Percentiles rank a stretch among this genome's conserved stretches.
phyloP scores from a whole-genome alignment of 2,888 invertebrate species.

The Crioceris asparagi region DNA sequence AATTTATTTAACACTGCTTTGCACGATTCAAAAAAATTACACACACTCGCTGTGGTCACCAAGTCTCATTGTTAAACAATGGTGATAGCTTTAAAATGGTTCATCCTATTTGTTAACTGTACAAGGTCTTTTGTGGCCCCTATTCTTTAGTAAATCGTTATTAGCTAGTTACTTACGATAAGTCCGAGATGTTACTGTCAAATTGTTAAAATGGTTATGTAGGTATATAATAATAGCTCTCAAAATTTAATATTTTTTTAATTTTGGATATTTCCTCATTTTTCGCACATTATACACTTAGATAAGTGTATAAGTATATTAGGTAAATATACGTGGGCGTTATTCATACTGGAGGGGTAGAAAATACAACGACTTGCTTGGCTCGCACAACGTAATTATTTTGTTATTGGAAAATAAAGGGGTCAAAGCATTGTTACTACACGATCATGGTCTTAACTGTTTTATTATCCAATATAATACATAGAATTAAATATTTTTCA shows the following conservation, averaged over 20 bases:
- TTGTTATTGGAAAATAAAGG: too few relatives aligned
- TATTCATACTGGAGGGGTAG: too few relatives aligned
- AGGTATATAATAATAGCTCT: slow-evolving; percentile 31
- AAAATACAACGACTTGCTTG: too few relatives aligned
- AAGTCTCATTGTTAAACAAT: slow-evolving; percentile 31
- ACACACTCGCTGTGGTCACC: slow-evolving; percentile 25
- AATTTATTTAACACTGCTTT: slow-evolving; percentile 5
- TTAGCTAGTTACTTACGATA: slow-evolving; percentile 30
- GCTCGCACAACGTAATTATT: too few relatives aligned
- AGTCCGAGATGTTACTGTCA: slow-evolving; percentile 27
- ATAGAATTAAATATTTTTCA: too few relatives aligned
- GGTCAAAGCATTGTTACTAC: too few relatives aligned
- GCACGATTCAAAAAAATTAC: slow-evolving; percentile 14
- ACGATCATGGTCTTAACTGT: too few relatives aligned
- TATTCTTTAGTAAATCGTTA: slow-evolving; percentile 33
- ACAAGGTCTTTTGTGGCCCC: slow-evolving; percentile 36
- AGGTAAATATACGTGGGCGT: too few relatives aligned
- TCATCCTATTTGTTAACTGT: slow-evolving; percentile 36
- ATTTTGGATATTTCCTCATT: slow-evolving; percentile 24
- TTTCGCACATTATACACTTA: too few relatives aligned
- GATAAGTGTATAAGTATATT: too few relatives aligned
- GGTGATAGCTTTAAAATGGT: slow-evolving; percentile 34
- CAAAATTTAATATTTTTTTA: slow-evolving; percentile 27
- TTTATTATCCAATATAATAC: too few relatives aligned
- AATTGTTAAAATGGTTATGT: slow-evolving; percentile 29